phyloP scores from a whole-genome alignment of 2,113 vertebrate species.

The Dunckerocampus dactyliophorus region DNA sequence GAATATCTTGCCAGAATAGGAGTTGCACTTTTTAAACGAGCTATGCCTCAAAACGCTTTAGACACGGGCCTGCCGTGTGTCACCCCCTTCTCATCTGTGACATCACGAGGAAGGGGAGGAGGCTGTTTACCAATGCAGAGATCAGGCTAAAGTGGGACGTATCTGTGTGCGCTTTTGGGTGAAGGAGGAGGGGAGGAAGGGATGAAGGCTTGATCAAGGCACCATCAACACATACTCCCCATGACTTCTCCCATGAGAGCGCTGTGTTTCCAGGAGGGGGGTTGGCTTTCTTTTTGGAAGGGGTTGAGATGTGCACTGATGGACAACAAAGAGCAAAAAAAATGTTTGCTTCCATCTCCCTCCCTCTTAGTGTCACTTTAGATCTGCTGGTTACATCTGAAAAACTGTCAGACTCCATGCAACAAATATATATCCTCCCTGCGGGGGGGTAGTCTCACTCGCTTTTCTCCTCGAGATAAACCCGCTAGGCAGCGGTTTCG shows the following conservation, averaged over 20 bases:
- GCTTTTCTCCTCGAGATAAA: neutral
- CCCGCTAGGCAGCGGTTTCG: too few species aligned
- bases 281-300: slow-evolving; percentile 5
- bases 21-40: neutral
- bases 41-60: neutral
- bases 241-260: slow-evolving; percentile 32
- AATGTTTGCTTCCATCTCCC: slow-evolving; percentile 28
- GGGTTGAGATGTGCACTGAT: slow-evolving; percentile 24
- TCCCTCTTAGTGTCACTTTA: slow-evolving; percentile 15
- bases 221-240: slow-evolving; percentile 24
- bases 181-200: slow-evolving; percentile 31
- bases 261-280: slow-evolving; percentile 1
- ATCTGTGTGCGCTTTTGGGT: slow-evolving; percentile 28
- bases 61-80: neutral
- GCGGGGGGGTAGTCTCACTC: too few species aligned
- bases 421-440: too few species aligned
- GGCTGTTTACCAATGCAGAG: slow-evolving; percentile 65
- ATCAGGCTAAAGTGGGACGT: slow-evolving; percentile 49
- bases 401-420: slow-evolving; percentile 1
- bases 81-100: slow-evolving; percentile 19
- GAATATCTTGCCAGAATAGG: neutral
- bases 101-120: slow-evolving; percentile 15
- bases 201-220: slow-evolving; percentile 62
- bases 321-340: slow-evolving; percentile 54
- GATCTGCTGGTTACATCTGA: slow-evolving; percentile 8